These are phyloP conservation scores for Tuta absoluta DNA, from an alignment of 2,888 invertebrate species.

Conservation along the genomic window DNA sequence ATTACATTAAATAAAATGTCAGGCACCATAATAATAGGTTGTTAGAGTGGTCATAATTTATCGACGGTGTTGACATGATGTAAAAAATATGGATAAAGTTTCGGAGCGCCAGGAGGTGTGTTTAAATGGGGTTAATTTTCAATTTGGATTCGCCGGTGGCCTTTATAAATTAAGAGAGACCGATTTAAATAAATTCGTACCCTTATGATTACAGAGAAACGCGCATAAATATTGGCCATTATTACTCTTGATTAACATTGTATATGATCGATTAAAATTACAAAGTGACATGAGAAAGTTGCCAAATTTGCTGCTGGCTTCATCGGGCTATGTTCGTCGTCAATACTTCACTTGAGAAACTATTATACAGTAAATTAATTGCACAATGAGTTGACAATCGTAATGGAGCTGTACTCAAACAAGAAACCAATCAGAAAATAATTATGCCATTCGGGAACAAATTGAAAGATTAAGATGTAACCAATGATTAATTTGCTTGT, in stretches of 20 bases:
- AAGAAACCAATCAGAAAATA: constrained; percentile 27
- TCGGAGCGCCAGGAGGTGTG: constrained; percentile 69
- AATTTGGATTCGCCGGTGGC: constrained; percentile 75
- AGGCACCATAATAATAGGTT: constrained; percentile 74
- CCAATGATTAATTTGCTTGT: constrained; percentile 6
- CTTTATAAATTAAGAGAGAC: constrained; percentile 64
- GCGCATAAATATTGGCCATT: constrained; percentile 61
- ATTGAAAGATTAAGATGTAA: constrained; percentile 20
- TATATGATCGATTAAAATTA: constrained; percentile 61
- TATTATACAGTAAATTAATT: constrained; percentile 46
- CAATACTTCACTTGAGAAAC: constrained; percentile 28
- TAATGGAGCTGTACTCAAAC: constrained; percentile 36
- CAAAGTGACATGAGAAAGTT: constrained; percentile 58
- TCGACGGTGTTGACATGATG: constrained; percentile 74
- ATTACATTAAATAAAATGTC: constrained; percentile 74
- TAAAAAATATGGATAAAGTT: constrained; percentile 60
- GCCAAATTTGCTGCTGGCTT: constrained; percentile 47
- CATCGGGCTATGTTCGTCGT: constrained; percentile 27
- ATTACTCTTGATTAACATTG: constrained; percentile 61
- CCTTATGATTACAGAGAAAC: constrained; percentile 53
- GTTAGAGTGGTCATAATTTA: constrained; percentile 74
- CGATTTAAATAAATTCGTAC: constrained; percentile 64
- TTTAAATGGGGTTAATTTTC: constrained; percentile 77
- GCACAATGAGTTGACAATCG: constrained; percentile 41
- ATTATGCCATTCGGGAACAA: constrained; percentile 19